These are phyloP conservation scores for Fistularia commersonii DNA, from an alignment of 2,797 vertebrate genomes.

Conservation along the genomic window DNA sequence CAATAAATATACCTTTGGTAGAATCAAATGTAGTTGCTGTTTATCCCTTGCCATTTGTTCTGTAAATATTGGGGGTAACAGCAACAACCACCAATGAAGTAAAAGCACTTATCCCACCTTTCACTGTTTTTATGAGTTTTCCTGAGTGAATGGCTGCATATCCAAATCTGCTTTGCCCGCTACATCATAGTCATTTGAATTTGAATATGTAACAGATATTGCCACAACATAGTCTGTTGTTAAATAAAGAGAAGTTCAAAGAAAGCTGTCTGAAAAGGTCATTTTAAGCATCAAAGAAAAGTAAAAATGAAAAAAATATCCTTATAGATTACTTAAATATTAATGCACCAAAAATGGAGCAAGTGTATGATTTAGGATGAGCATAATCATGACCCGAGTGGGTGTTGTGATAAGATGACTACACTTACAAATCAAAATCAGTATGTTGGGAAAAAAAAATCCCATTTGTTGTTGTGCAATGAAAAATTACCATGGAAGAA, in stretches of 20 bases:
- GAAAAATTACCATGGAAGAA: conserved; percentile 51
- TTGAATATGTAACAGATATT: conserved; percentile 9
- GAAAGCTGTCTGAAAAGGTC: neutral
- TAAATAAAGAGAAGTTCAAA: neutral
- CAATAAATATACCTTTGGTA: conserved; percentile 60
- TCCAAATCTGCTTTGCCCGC: conserved; percentile 6
- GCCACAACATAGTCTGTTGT: neutral
- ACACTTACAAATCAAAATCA: conserved; percentile 60
- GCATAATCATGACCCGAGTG: conserved; percentile 40
- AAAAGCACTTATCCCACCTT: conserved; percentile 20
- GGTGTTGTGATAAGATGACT: conserved; percentile 62
- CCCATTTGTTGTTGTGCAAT: neutral
- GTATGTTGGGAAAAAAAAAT: neutral
- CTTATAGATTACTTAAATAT: neutral
- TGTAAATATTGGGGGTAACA: conserved; percentile 52
- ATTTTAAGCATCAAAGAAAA: conserved; percentile 1
- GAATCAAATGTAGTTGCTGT: conserved; percentile 43
- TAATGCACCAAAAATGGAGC: conserved; percentile 5
- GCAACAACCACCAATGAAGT: conserved; percentile 11
- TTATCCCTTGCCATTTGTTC: conserved; percentile 43
- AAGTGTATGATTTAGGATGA: conserved; percentile 31
- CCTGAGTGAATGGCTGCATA: conserved; percentile 3
- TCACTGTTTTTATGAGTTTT: conserved; percentile 31
- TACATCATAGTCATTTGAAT: conserved; percentile 7
- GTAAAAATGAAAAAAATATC: conserved; percentile 1